Conservation (phyloP, 2,888 invertebrate species). For the Sinotaia quadrata region DNA sequence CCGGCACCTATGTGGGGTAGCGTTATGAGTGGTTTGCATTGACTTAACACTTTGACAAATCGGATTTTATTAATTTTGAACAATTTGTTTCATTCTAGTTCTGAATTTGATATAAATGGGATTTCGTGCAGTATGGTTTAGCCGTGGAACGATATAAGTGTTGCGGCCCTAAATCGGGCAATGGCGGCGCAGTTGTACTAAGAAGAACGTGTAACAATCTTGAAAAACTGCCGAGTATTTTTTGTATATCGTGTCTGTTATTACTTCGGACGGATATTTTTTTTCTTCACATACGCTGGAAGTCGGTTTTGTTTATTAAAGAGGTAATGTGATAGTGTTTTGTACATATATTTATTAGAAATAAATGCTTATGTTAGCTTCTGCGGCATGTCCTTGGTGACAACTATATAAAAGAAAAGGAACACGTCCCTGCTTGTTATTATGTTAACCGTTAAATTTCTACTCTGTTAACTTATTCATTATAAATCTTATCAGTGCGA, state of each 20-base stretch:
- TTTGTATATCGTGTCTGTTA: background rate
- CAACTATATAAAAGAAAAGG: constrained; percentile 2
- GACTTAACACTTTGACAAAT: too few species aligned
- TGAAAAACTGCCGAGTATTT: constrained; percentile 18
- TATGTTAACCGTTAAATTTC: too few species aligned
- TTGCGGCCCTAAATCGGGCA: constrained; percentile 8
- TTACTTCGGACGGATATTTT: background rate
- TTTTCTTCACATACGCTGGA: background rate
- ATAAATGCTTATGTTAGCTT: too few species aligned
- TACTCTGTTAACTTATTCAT: too few species aligned
- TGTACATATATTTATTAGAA: too few species aligned
- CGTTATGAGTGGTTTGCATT: too few species aligned
- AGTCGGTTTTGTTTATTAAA: background rate
- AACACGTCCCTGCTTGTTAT: constrained; percentile 23
- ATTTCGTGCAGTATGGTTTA: background rate
- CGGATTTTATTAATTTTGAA: too few species aligned
- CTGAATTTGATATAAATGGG: background rate
- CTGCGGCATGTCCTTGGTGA: constrained; percentile 25
- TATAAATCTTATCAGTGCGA: too few species aligned
- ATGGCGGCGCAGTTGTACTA: constrained; percentile 23
- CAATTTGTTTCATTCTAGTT: background rate
- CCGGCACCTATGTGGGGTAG: too few species aligned
- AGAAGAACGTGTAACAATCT: constrained; percentile 9
- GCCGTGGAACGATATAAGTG: background rate
- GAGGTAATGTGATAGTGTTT: too few species aligned